Percentiles rank a stretch among this genome's conserved stretches.
These are phyloP conservation scores for Camponotus fellah DNA, from an alignment of 2,888 invertebrate species.

Conservation along the genomic window DNA sequence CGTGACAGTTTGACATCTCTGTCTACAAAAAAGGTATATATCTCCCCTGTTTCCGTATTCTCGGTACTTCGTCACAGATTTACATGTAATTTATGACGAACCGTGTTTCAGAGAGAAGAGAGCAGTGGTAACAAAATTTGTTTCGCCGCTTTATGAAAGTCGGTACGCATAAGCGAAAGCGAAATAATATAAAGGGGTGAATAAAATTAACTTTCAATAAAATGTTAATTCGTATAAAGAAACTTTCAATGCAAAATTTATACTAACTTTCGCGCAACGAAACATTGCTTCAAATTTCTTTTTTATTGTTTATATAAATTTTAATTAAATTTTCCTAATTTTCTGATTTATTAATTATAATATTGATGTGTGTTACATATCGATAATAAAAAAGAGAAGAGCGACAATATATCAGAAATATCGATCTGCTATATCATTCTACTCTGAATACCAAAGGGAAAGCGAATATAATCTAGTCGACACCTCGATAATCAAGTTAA, in stretches of 20 bases:
- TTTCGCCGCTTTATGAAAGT: conserved; percentile 12
- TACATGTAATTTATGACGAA: conserved; percentile 41
- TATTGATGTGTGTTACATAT: neutral
- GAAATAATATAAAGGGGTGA: neutral
- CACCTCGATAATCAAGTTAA: conserved; percentile 72
- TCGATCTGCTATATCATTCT: neutral
- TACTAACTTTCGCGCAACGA: neutral
- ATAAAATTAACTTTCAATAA: conserved; percentile 22
- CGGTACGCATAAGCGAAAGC: neutral
- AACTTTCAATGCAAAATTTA: neutral
- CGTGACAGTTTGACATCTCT: conserved; percentile 36
- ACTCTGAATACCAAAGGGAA: conserved; percentile 60
- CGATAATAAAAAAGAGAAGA: neutral
- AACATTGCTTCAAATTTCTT: neutral
- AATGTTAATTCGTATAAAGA: conserved; percentile 9
- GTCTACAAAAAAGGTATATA: conserved; percentile 14
- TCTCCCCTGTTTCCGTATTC: conserved; percentile 32
- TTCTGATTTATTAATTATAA: conserved; percentile 2
- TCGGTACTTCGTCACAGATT: conserved; percentile 32
- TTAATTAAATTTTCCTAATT: neutral
- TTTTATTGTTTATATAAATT: no score
- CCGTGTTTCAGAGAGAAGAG: neutral
- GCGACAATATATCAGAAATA: conserved; percentile 4
- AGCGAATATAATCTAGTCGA: conserved; percentile 70
- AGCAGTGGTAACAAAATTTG: conserved; percentile 25